Evolutionary conservation across 23 tunicate species (phyloP).

Genomic region (Styela clava): DNA sequence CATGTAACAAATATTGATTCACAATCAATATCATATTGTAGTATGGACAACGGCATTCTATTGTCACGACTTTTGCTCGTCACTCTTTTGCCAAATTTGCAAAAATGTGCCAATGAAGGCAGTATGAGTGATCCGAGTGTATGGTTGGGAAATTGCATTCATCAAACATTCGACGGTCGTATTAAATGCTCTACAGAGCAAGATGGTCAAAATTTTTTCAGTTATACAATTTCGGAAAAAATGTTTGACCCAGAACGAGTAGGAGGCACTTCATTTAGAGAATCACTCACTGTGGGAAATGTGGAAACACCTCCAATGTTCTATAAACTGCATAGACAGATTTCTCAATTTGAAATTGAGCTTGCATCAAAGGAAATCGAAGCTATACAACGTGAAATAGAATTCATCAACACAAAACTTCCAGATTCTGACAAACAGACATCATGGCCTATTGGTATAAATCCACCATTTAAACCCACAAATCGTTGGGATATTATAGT

Average conservation of each 20-base stretch:
- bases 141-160: slow-evolving; percentile 92
- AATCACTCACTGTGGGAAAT: slow-evolving; percentile 65
- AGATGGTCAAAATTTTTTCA: slow-evolving; percentile 35
- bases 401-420: slow-evolving; percentile 60
- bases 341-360: slow-evolving; percentile 86
- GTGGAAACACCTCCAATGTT: slow-evolving; percentile 61
- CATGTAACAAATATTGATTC: slow-evolving; percentile 22
- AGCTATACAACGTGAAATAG: slow-evolving; percentile 91
- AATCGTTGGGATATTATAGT: slow-evolving; percentile 96
- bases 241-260: slow-evolving; percentile 61
- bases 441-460: slow-evolving; percentile 99
- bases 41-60: slow-evolving; percentile 66
- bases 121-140: slow-evolving; percentile 39
- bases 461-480: slow-evolving; percentile 93
- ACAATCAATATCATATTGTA: slow-evolving; percentile 56
- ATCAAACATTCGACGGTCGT: slow-evolving; percentile 65
- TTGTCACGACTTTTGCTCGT: slow-evolving; percentile 73
- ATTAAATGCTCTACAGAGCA: slow-evolving; percentile 72
- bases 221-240: slow-evolving; percentile 1
- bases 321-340: slow-evolving; percentile 77
- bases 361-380: slow-evolving; percentile 80
- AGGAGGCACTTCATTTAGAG: slow-evolving; percentile 43
- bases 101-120: slow-evolving; percentile 17
- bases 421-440: slow-evolving; percentile 70
- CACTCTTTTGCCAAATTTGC: slow-evolving; percentile 42